Evolutionary conservation across 2,797 vertebrate genomes (phyloP).

Genomic region (Gastrophryne carolinensis): DNA sequence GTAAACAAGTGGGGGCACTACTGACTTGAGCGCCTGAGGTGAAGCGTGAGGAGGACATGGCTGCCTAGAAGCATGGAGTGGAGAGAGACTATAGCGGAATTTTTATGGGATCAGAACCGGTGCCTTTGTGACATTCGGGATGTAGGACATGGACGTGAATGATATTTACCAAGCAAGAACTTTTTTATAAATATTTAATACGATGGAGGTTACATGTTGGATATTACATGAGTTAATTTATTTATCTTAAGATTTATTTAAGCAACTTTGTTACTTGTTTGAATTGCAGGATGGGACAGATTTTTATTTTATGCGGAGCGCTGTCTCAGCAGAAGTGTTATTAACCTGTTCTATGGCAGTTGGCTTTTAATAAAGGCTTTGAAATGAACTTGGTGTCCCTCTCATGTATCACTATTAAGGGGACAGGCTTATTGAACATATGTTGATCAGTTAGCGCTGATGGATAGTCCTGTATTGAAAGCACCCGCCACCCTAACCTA

Average conservation of each 20-base stretch:
- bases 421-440: no score
- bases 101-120: neutral
- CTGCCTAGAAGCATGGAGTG: conserved; percentile 47
- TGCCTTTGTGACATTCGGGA: neutral
- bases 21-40: conserved; percentile 54
- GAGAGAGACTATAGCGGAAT: neutral
- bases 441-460: no score
- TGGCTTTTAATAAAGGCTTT: conserved; percentile 19
- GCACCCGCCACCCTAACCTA: no score
- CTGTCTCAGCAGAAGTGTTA: neutral
- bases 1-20: conserved; percentile 55
- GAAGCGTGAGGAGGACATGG: conserved; percentile 58
- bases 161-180: no score
- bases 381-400: neutral
- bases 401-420: neutral
- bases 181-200: conserved; percentile 54
- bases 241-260: conserved; percentile 72
- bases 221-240: no score
- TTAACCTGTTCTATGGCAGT: neutral
- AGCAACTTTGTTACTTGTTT: conserved; percentile 58
- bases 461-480: no score
- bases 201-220: no score
- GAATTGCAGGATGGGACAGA: conserved; percentile 59
- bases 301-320: conserved; percentile 22
- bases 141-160: no score